Evolutionary conservation across 2,113 vertebrate genomes (phyloP).

Genomic region (Rhinoderma darwinii): DNA sequence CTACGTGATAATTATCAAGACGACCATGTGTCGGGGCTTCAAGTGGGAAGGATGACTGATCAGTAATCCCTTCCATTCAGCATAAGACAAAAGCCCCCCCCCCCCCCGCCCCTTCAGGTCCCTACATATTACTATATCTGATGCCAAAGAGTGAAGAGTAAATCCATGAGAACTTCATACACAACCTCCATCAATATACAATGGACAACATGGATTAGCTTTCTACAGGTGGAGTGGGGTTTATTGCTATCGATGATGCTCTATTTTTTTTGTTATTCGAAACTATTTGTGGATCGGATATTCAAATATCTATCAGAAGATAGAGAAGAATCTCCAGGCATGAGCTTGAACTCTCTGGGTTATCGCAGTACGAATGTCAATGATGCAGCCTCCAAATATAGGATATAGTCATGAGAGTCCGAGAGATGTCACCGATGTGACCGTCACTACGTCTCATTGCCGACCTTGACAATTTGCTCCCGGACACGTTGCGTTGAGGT

Average conservation of each 20-base stretch:
- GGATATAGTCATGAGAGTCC: too few species aligned
- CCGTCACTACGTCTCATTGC: too few species aligned
- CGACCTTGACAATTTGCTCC: too few species aligned
- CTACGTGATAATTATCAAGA: not conserved
- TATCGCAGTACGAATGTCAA: too few species aligned
- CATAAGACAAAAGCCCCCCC: not conserved
- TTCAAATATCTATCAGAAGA: too few species aligned
- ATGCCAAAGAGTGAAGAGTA: not conserved
- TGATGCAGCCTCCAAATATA: too few species aligned
- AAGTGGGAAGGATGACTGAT: not conserved
- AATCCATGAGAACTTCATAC: not conserved
- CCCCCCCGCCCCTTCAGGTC: not conserved
- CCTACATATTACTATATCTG: not conserved
- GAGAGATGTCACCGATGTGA: too few species aligned
- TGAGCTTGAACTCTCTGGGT: too few species aligned
- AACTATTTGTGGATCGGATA: not conserved
- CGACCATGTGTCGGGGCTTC: too few species aligned
- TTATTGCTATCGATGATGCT: not conserved
- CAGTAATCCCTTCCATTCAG: slow-evolving; percentile 16
- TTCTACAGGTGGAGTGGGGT: not conserved
- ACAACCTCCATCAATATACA: not conserved
- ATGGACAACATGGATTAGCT: not conserved
- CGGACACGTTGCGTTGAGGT: too few species aligned
- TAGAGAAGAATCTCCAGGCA: too few species aligned
- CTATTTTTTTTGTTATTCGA: not conserved